A percentile compares a stretch with the other conserved stretches of the same genome.
Conservation (phyloP, 2,113 vertebrate genomes). For the Notarius lentiginosus region DNA sequence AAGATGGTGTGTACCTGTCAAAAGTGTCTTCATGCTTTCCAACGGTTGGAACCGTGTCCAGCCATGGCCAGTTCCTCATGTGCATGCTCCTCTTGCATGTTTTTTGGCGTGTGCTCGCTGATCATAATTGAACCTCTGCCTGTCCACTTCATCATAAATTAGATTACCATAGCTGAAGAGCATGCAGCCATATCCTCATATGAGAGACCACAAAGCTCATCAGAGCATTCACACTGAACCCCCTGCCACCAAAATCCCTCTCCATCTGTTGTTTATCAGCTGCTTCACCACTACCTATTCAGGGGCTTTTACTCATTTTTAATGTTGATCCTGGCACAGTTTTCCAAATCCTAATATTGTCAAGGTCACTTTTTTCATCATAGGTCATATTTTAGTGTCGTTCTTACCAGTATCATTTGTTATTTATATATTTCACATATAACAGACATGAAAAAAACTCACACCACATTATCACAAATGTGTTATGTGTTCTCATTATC, state of each 20-base stretch:
- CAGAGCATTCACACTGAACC: conserved; percentile 20
- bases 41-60: not conserved
- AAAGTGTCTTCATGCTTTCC: not conserved
- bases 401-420: not conserved
- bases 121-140: conserved; percentile 18
- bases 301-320: conserved; percentile 18
- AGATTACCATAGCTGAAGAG: conserved; percentile 14
- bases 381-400: not conserved
- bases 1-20: not conserved
- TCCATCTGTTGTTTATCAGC: conserved; percentile 39
- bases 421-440: not conserved
- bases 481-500: not conserved
- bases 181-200: not conserved
- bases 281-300: not conserved
- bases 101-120: not conserved
- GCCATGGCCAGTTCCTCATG: not conserved
- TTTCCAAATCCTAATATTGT: not conserved
- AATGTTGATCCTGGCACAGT: not conserved
- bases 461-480: not conserved
- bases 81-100: conserved; percentile 5
- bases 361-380: not conserved
- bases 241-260: conserved; percentile 30
- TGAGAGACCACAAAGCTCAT: not conserved
- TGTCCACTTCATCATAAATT: conserved; percentile 19
- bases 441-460: not conserved